Evolutionary conservation across 2,797 vertebrate genomes (phyloP), one percentile per base, ranked within the genome.

Genomic region (Lagodon rhomboides): DNA sequence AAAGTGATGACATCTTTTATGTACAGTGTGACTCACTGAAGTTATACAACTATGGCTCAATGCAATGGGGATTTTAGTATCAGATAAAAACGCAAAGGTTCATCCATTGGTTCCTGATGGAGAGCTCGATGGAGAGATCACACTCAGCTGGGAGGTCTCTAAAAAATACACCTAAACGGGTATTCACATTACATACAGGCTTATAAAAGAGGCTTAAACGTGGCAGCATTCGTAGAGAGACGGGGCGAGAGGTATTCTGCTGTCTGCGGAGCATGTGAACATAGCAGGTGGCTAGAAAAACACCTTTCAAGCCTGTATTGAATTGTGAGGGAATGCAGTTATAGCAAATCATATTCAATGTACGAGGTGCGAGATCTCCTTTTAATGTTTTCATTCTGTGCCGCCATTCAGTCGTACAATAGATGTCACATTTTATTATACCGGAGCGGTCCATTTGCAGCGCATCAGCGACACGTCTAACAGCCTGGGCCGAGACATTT

Each of bases 401-500:
- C 16, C 20, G 43, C 18, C 54, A 67, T 69, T 75, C 58, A 68
- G 5, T 53, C 0, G 0, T 5, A 13, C 4, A 67, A 55, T 10
- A 73, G 12, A 58, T 34, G 43, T 41, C 25, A 43, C 22, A 20
- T 63, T 83, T 73, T 16, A 58, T 82, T 7, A 64, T 38, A 65
- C 56, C 17, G 30, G 70, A 71, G 59, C 22, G 34, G 38, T 62
- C 53, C 71, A 68, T 83, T 86, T 64, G 51, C 72, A 72, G 76
- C 72, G 61, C 18, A 66, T 72, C 41, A 43, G 44, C 43, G 66
- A 64, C 61, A 54, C 49, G 2, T 69, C 70, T 60, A 16, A 13
- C 61, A 65, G 80, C 27, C 64, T 72, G 70, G 20, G n/a, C n/a
- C 34, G 77, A 74, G 79, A 82, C 77, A 80, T 87, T 89, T 84